Conservation (phyloP, 2,113 vertebrate genomes). For the Spheniscus mendiculus region DNA sequence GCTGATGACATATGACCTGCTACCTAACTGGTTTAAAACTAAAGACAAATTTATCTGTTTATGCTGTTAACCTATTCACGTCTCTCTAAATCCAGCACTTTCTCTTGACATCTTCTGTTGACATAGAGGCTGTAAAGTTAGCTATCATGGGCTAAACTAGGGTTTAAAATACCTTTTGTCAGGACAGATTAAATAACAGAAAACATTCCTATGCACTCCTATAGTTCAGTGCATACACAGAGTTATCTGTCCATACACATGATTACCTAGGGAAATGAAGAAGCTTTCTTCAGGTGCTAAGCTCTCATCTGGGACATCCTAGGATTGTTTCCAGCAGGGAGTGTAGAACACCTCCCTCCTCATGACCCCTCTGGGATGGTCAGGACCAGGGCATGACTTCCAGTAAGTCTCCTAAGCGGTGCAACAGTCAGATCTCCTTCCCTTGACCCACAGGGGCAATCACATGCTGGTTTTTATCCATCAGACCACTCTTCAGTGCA, state of each 20-base stretch:
- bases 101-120: neutral
- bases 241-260: neutral
- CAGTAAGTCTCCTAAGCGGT: neutral
- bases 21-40: neutral
- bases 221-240: neutral
- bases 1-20: neutral
- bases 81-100: neutral
- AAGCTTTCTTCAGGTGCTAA: neutral
- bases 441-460: neutral
- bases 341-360: neutral
- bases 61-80: accelerated
- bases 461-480: neutral
- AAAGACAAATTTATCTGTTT: neutral
- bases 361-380: neutral
- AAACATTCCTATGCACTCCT: neutral
- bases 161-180: neutral
- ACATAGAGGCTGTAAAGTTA: neutral
- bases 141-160: neutral
- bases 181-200: neutral
- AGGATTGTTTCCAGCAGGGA: neutral
- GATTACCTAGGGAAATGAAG: neutral
- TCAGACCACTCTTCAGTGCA: neutral
- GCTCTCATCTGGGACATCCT: neutral
- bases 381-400: neutral
- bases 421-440: neutral